Evolutionary conservation across 2,113 vertebrate species (phyloP), one percentile per base, ranked within the genome.

Genomic region (Sciurus niger): DNA sequence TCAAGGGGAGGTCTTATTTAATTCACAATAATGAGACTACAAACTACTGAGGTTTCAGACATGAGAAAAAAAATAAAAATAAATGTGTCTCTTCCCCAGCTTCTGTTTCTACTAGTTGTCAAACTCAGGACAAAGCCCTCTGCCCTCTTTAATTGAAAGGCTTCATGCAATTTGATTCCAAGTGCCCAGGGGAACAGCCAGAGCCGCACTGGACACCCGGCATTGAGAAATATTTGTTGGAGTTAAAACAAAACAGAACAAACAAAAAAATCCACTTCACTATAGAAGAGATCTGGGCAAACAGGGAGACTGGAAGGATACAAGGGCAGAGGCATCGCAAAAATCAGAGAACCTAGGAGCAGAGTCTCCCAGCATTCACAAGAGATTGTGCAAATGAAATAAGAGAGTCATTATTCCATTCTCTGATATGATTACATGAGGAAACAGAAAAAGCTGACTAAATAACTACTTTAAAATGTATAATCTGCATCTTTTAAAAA

Each of bases 391-490:
- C 63, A 46, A 51, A 73, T 34, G 90, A 92, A 95, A 72, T 60
- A 84, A 90, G 72, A 17, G 65, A 74, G 79, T 91, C 76, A 93
- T 90, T 95, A 86, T 63, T 97, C 90, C 20, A 51, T 90, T 91
- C 89, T 90, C 87, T 58, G 86, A 92, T 92, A 85, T 73, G 96
- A 96, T 92, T 96, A 93, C 84, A 92, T 74, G 90, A 95, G 90
- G 87, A 91, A 93, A 85, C 55, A 73, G 96, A 85, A 93, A 96
- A 83, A 85, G 88, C 40, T 10, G 84, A 85, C 84, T 80, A 97
- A 92, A 82, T 92, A 96, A 94, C 46, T 58, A 32, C 90, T 96
- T 93, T 97, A 96, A 96, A 95, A 93, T 88, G 76, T 95, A 86
- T 83, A 84, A 95, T 93, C 84, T 88, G 90, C 65, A 79, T 93